Base-by-base conservation (phyloP, 2,888 invertebrate species). In the Ypsolopha sequella region DNA sequence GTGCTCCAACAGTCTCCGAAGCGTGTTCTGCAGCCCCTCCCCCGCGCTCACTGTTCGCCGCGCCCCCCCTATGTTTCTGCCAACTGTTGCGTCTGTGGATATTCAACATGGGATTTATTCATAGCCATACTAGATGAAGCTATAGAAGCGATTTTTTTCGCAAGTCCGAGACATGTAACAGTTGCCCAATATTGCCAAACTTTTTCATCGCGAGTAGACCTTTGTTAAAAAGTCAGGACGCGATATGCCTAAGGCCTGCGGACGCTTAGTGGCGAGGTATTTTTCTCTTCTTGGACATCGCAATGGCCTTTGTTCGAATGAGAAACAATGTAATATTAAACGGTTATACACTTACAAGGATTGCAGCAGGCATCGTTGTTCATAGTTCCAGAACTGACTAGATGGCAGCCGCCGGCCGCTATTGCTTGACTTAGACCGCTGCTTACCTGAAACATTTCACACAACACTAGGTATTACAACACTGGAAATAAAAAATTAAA, bases 1-100 rank as follows among this genome's bases (percentile, higher is more conserved):
- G 48, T 89, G 89, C 64, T 94, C 93, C 10, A 96, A 81, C 53
- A 95, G 82, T 60, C 93, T 89, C 13, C 95, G 87, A 58, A 95
- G 78, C 57, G 94, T 94, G 60, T 91, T 93, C 78, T 95, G 95
- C 55, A 51, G 70, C 82, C 78, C 54, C 72, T 89, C 88, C 64
- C 88, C 68, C 71, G 91, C 70, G 88, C 88, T 73, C 67, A 78
- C 70, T 56, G 88, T 76, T 60, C 85, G 72, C 4, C 82, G 66
- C 33, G 48, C 10, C 0, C 70, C 66, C 1, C 70, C 71, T 52
- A 72, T 62, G 1, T 47, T 52, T 13, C 72, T 72, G 2, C 80
- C 63, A 0, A 76, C 77, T 0, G 84, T 81, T 0, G 66, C 85
- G 50, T 85, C 85, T 86, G 62, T n/a, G 43, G 43, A 13, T 1